Percentiles rank a stretch among this genome's conserved stretches.
These are phyloP conservation scores for Pocota personata DNA, from an alignment of 2,888 invertebrate genomes.

Conservation along the genomic window DNA sequence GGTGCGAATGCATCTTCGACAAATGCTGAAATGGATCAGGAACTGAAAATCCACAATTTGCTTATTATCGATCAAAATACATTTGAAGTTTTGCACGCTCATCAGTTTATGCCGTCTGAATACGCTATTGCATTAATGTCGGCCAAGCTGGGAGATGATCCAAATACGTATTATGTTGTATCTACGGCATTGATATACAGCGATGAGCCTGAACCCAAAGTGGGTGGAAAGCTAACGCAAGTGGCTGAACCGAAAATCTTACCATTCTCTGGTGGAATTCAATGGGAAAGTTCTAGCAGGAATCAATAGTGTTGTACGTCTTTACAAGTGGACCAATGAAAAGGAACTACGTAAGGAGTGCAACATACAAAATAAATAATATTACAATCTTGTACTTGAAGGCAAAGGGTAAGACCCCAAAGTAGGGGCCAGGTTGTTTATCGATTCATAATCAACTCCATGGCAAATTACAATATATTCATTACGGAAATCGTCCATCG, in stretches of 20 bases:
- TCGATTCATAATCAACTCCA: too few species aligned
- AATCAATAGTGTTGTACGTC: conserved; percentile 97
- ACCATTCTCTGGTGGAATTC: conserved; percentile 96
- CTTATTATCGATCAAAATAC: conserved; percentile 98
- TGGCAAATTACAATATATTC: too few species aligned
- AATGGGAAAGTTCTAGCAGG: conserved; percentile 97
- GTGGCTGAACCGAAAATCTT: conserved; percentile 97
- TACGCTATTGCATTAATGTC: conserved; percentile 96
- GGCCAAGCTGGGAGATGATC: conserved; percentile 95
- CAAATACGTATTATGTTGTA: conserved; percentile 95
- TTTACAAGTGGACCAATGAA: conserved; percentile 99
- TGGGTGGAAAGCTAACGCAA: conserved; percentile 90
- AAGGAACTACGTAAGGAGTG: conserved; percentile 97
- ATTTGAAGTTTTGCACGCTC: conserved; percentile 97
- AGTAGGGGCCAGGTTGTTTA: too few species aligned
- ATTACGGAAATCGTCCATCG: too few species aligned
- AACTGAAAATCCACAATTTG: conserved; percentile 95
- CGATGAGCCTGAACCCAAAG: conserved; percentile 97
- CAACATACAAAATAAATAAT: conserved; percentile 98
- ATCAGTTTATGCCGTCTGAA: conserved; percentile 95
- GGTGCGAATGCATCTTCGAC: conserved; percentile 81
- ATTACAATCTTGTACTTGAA: conserved; percentile 97
- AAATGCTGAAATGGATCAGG: conserved; percentile 86
- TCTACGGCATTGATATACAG: conserved; percentile 97
- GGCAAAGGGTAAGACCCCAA: conserved; percentile 92